Base-by-base conservation (phyloP, 2,797 vertebrate genomes). In the Hylomyscus alleni region DNA sequence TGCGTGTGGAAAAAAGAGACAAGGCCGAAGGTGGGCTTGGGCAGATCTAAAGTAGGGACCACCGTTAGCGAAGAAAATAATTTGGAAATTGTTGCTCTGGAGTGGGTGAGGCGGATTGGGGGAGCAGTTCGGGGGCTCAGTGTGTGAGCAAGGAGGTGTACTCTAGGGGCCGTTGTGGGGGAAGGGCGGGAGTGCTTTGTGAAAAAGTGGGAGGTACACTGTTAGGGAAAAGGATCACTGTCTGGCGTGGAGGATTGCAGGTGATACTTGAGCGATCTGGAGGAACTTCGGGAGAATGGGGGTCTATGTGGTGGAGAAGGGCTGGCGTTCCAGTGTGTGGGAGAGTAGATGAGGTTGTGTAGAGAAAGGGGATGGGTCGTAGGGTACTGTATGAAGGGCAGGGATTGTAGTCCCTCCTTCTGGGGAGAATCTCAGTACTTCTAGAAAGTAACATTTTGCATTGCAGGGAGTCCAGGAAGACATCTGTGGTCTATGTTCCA, bases 131-230 rank as follows among this genome's bases (percentile, higher is more conserved):
- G 73, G 82, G 82, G 47, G 67, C 54, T 94, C 84, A 44, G 0
- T 80, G n/a, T 85, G 65, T 73, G 88, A 76, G 69, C 83, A 24
- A 81, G 44, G 85, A 96, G 78, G 31, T 94, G 87, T 76, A 81
- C 72, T 94, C 72, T 60, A 6, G 52, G 76, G 76, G 44, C 69
- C 40, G 82, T 89, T 77, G 77, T 91, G 44, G 89, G 96, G 94
- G 87, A 95, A 92, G 91, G 89, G 60, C 47, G 34, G 52, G 89
- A 94, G 88, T 83, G 72, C 87, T 96, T 97, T 92, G 69, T 91
- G 50, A 86, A 54, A 86, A 54, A 50, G 40, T 81, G 62, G 58
- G n/a, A 96, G 69, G 91, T 78, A 87, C 91, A 54, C 7, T 24
- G n/a, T 91, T 90, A 95, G 40, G 44, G 56, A 65, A n/a, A 82